Base-by-base conservation (phyloP, 2,888 invertebrate genomes). In the Lasioglossum lativentre region DNA sequence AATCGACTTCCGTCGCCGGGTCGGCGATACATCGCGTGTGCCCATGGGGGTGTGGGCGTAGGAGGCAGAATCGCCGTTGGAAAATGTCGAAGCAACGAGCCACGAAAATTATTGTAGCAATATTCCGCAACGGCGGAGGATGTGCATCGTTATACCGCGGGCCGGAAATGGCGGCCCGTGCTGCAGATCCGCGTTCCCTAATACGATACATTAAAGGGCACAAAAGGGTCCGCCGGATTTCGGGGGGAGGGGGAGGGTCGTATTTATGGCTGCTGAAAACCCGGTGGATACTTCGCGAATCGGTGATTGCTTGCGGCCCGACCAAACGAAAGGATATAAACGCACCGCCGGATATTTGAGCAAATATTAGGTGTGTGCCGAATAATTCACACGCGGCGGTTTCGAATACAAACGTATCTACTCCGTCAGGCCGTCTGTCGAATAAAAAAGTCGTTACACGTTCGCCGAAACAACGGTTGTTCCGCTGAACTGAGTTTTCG, bases 51-150 rank as follows among this genome's bases (percentile, higher is more conserved):
- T 40, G 34, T 66, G 66, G 63, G 27, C 34, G 66, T 66, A 66
- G 66, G 66, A 66, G 52, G 66, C 63, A 30, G 30, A 66, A 66
- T n/a, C 34, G 47, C 30, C 30, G 40, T 52, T 38, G 84, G 84
- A 86, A 84, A 85, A 85, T 66, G 66, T 52, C 68, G 59, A 27
- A 16, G 68, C 86, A 86, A 85, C 86, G 85, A 75, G 72, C 80
- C 85, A 47, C 75, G 80, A 78, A 72, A 78, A 86, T 86, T 75
- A 85, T 85, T 78, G 75, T 45, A 42, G 40, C 84, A 76, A 85
- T 85, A 76, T 74, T 74, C 82, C 76, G 74, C 85, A 45, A 82
- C 85, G 70, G 30, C 59, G 73, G 66, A 80, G 79, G 70, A 75
- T 71, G 71, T 42, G 83, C 75, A 56, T 75, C 83, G 83, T 71